A percentile compares a stretch with the other conserved stretches of the same genome.
Conservation (phyloP, 1,140 invertebrate genomes). For the Acromyrmex echinatior region DNA sequence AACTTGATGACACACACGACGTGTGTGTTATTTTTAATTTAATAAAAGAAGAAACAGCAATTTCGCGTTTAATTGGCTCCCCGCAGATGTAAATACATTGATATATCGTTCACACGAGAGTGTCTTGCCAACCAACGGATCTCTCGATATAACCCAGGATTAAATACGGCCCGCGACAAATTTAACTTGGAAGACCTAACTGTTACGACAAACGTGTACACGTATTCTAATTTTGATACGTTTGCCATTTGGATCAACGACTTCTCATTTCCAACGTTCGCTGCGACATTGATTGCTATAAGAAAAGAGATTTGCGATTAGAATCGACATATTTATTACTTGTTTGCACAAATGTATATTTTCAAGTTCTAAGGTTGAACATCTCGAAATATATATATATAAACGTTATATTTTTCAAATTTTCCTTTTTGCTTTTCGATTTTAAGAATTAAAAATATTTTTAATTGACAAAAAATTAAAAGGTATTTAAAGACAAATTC, state of each 20-base stretch:
- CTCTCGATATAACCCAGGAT: slow-evolving; percentile 52
- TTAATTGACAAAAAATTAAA: not conserved
- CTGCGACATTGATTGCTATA: not conserved
- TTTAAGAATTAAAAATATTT: not conserved
- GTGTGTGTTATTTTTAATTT: not conserved
- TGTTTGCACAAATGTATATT: not conserved
- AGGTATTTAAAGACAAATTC: not conserved
- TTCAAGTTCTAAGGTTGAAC: not conserved
- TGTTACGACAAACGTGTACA: slow-evolving; percentile 44
- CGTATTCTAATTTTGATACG: slow-evolving; percentile 47
- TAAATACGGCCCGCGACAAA: slow-evolving; percentile 53
- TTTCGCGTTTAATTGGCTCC: not conserved
- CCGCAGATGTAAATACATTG: not conserved
- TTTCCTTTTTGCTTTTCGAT: too few relatives aligned
- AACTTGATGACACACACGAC: not conserved
- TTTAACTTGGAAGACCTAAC: slow-evolving; percentile 55
- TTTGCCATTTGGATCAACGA: slow-evolving; percentile 62
- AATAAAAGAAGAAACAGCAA: not conserved
- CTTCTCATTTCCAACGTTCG: slow-evolving; percentile 25
- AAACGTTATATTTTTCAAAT: not conserved
- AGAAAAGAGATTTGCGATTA: slow-evolving; percentile 23
- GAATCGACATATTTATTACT: slow-evolving; percentile 10
- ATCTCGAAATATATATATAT: not conserved
- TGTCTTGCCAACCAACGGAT: slow-evolving; percentile 29
- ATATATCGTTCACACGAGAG: slow-evolving; percentile 8